These are phyloP conservation scores for Phoebastria nigripes DNA, from an alignment of 2,797 vertebrate species.

Conservation along the genomic window DNA sequence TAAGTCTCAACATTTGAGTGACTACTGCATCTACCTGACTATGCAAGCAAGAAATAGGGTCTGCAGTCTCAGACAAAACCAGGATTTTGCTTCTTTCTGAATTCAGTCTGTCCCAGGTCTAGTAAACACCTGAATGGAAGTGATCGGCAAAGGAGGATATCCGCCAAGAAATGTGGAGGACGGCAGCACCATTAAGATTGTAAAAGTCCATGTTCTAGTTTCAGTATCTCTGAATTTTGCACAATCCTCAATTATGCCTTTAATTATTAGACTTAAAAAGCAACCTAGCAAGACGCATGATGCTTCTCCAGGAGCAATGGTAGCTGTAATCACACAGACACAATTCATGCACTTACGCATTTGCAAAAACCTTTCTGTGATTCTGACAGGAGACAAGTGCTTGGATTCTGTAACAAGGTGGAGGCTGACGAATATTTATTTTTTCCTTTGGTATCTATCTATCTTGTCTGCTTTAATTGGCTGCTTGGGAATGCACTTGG, in stretches of 20 bases:
- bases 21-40: not conserved
- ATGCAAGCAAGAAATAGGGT: not conserved
- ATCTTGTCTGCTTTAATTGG: conserved; percentile 26
- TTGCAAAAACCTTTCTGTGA: conserved; percentile 1
- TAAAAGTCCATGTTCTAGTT: not conserved
- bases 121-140: not conserved
- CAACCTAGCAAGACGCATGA: not conserved
- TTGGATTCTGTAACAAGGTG: not conserved
- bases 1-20: not conserved
- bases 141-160: not conserved
- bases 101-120: not conserved
- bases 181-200: not conserved
- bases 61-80: not conserved
- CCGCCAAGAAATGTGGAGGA: not conserved
- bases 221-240: not conserved
- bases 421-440: not conserved
- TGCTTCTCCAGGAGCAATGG: not conserved
- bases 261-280: not conserved
- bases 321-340: not conserved
- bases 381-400: not conserved
- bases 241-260: not conserved
- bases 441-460: conserved; percentile 24
- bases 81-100: not conserved
- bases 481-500: not conserved
- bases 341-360: not conserved